Evolutionary conservation across 1,140 invertebrate species (phyloP).

Genomic region (Muscidifurax raptorellus): DNA sequence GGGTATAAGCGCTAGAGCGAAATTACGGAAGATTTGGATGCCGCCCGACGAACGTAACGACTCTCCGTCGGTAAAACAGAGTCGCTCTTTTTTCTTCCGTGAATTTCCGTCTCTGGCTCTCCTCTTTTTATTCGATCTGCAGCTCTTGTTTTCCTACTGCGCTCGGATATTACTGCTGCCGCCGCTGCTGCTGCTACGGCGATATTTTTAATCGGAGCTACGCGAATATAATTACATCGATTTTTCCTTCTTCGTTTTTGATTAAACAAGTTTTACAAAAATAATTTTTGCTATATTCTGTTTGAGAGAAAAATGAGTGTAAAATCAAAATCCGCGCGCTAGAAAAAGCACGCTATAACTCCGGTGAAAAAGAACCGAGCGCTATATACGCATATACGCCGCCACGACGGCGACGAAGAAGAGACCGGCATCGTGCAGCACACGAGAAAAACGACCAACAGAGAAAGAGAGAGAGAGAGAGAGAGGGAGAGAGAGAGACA

Average conservation of each 20-base stretch:
- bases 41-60: slow-evolving; percentile 56
- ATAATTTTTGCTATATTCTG: too few relatives aligned
- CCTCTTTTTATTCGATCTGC: too few relatives aligned
- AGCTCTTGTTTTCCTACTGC: too few relatives aligned
- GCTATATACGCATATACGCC: slow-evolving; percentile 18
- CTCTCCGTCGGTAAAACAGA: slow-evolving; percentile 69
- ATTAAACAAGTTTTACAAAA: too few relatives aligned
- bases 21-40: slow-evolving; percentile 67
- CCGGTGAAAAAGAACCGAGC: not conserved
- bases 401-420: not conserved
- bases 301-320: too few relatives aligned
- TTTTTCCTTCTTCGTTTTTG: too few relatives aligned
- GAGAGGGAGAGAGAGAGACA: slow-evolving; percentile 19
- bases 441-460: not conserved
- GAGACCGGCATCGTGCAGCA: not conserved
- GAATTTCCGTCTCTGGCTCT: not conserved
- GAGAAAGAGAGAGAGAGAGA: not conserved
- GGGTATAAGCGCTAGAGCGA: slow-evolving; percentile 32
- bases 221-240: too few relatives aligned
- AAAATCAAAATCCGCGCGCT: too few relatives aligned
- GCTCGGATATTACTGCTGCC: too few relatives aligned
- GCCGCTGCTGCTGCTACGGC: too few relatives aligned
- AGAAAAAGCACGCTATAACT: not conserved
- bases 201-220: too few relatives aligned
- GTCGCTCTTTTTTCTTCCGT: slow-evolving; percentile 43